Conservation (phyloP, 2,797 vertebrate genomes). For the Sphenodon punctatus region DNA sequence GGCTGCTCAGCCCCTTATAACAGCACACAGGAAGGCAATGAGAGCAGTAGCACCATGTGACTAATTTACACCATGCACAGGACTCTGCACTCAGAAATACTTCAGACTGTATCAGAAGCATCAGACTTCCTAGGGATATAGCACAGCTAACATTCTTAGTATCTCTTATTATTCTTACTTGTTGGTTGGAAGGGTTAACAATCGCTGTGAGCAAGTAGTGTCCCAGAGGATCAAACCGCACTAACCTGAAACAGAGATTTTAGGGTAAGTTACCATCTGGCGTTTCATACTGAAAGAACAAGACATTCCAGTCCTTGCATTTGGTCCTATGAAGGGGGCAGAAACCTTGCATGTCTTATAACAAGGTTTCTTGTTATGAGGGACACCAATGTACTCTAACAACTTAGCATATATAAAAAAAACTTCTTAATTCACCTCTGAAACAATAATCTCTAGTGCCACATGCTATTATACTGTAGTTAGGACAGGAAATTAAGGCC, state of each 20-base stretch:
- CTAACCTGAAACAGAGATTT: conserved; percentile 83
- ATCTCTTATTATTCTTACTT: conserved; percentile 81
- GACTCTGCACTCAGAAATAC: not conserved
- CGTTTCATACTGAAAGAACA: not conserved
- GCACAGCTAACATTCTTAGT: not conserved
- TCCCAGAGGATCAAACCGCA: conserved; percentile 96
- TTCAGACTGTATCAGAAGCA: not conserved
- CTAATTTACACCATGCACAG: not conserved
- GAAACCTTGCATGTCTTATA: not conserved
- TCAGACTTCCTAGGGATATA: not conserved
- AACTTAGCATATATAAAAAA: not conserved
- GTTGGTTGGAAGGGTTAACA: conserved; percentile 97
- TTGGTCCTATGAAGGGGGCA: not conserved
- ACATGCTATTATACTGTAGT: not conserved
- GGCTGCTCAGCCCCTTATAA: not conserved
- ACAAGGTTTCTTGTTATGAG: not conserved
- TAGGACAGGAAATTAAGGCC: not conserved
- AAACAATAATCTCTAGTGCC: no score
- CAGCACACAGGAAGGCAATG: not conserved
- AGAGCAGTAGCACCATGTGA: fast-evolving
- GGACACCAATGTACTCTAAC: not conserved
- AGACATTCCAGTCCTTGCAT: not conserved
- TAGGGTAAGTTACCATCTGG: conserved; percentile 2
- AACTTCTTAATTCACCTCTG: not conserved
- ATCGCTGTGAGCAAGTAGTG: conserved; percentile 98